Evolutionary conservation across 2,113 vertebrate genomes (phyloP).

Genomic region (Nothoprocta perdicaria): DNA sequence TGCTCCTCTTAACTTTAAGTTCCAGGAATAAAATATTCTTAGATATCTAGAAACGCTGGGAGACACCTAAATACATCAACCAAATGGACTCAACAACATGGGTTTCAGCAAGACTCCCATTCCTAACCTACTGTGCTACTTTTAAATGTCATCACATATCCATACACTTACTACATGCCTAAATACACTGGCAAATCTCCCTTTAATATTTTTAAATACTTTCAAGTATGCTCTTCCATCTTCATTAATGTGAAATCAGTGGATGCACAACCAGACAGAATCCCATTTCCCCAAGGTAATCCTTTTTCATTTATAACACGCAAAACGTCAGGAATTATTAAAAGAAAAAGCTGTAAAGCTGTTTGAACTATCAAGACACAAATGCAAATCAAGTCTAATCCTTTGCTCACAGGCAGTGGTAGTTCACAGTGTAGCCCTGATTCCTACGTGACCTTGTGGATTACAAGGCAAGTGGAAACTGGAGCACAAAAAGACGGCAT

Average conservation of each 20-base stretch:
- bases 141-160: neutral
- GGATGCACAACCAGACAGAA: conserved; percentile 64
- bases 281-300: conserved; percentile 58
- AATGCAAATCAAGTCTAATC: conserved; percentile 65
- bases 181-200: conserved; percentile 38
- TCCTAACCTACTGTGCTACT: neutral
- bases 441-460: conserved; percentile 36
- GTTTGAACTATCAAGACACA: conserved; percentile 40
- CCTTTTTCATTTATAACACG: conserved; percentile 30
- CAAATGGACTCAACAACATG: fast-evolving
- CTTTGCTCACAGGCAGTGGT: conserved; percentile 42
- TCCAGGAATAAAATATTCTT: neutral
- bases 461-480: conserved; percentile 30
- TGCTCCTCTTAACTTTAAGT: neutral
- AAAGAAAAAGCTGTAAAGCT: neutral
- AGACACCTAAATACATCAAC: neutral
- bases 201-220: conserved; percentile 45
- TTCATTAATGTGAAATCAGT: conserved; percentile 44
- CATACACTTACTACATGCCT: neutral
- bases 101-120: neutral
- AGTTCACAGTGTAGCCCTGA: neutral
- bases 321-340: conserved; percentile 55
- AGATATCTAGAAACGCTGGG: neutral
- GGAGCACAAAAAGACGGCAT: neutral
- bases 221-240: conserved; percentile 43